phyloP scores from a whole-genome alignment of 2,797 vertebrate species.

The Syndactyla subalaris region DNA sequence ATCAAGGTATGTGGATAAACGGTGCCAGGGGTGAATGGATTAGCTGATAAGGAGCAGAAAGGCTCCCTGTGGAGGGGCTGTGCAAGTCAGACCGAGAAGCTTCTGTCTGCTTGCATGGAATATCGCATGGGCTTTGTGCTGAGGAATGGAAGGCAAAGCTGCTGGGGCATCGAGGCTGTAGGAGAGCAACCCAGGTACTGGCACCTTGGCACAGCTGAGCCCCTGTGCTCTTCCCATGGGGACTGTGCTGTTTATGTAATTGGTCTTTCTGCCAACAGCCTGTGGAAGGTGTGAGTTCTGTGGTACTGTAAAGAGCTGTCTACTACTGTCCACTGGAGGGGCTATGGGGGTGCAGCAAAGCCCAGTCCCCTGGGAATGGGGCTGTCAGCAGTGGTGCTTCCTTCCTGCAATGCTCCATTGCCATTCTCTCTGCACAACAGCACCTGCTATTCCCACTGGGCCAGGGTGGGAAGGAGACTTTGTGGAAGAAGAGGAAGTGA shows the following conservation, averaged over 20 bases:
- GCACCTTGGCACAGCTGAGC: not conserved
- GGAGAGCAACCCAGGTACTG: not conserved
- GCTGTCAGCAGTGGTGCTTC: not conserved
- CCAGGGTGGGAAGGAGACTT: not conserved
- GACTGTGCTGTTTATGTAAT: not conserved
- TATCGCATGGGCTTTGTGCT: not conserved
- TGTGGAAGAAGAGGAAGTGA: not conserved
- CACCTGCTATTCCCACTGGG: not conserved
- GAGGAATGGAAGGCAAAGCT: not conserved
- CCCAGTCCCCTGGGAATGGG: not conserved
- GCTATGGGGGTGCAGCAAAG: not conserved
- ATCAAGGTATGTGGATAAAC: conserved; percentile 84
- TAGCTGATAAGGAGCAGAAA: not conserved
- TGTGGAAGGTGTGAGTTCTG: not conserved
- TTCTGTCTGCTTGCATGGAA: not conserved
- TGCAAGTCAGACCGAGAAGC: not conserved
- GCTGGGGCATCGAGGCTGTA: not conserved
- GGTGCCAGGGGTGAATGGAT: not conserved
- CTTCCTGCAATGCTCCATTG: not conserved
- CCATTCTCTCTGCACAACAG: not conserved
- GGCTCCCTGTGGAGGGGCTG: not conserved
- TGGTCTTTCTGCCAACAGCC: not conserved
- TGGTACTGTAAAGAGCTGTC: not conserved
- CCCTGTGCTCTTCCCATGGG: not conserved
- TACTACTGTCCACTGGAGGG: not conserved